Conservation (phyloP, 2,888 invertebrate genomes). For the Anagyrus pseudococci region DNA sequence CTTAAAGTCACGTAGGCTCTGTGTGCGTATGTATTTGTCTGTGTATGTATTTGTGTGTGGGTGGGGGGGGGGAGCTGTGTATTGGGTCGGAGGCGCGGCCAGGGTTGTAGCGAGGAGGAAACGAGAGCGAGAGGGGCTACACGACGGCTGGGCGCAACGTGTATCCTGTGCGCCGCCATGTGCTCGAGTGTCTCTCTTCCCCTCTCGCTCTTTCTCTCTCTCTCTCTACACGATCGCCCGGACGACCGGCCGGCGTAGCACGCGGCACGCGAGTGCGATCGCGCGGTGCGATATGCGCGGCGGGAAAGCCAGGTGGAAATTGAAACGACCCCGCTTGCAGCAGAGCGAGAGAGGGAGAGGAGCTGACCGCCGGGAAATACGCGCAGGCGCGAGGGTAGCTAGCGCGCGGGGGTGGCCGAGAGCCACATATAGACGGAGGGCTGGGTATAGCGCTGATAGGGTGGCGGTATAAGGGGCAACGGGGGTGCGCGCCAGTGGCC, state of each 20-base stretch:
- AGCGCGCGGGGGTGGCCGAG: constrained; percentile 15
- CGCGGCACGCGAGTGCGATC: constrained; percentile 12
- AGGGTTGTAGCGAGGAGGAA: no score
- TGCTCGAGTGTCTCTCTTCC: no score
- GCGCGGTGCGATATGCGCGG: constrained; percentile 8
- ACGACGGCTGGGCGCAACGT: not conserved
- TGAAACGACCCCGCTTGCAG: constrained; percentile 22
- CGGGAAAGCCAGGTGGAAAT: constrained; percentile 37
- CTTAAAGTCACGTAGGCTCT: no score
- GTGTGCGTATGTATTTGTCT: no score
- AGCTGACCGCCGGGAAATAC: no score
- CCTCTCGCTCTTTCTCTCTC: not conserved
- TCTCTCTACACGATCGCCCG: no score
- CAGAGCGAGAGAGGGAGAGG: no score
- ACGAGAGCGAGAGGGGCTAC: no score
- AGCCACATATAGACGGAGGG: not conserved
- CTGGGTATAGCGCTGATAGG: not conserved
- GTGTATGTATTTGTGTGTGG: no score
- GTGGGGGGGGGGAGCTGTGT: no score
- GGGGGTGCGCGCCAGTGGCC: constrained; percentile 14
- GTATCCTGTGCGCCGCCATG: no score
- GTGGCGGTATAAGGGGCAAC: not conserved
- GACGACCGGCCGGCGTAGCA: not conserved
- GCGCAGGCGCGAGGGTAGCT: constrained; percentile 45
- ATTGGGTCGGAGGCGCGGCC: no score